phyloP scores from a whole-genome alignment of 2,113 vertebrate species.

The Crotalus helleri region DNA sequence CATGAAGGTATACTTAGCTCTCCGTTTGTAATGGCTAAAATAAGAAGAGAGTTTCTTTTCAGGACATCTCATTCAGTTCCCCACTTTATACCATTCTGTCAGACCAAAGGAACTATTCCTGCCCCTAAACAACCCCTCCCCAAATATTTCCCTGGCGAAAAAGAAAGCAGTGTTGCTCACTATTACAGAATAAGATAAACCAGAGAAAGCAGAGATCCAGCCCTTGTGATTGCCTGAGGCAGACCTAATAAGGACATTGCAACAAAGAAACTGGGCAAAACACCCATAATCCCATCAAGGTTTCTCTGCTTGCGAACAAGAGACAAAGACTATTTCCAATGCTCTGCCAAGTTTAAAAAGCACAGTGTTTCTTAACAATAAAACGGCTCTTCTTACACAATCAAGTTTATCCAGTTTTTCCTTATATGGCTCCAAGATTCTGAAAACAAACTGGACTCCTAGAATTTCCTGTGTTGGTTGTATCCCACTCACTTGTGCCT shows the following conservation, averaged over 20 bases:
- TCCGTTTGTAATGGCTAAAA: background rate
- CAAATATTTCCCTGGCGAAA: background rate
- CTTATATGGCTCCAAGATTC: background rate
- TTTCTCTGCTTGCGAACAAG: background rate
- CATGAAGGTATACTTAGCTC: background rate
- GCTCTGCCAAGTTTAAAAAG: background rate
- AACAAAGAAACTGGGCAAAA: background rate
- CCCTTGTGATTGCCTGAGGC: background rate
- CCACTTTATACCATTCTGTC: background rate
- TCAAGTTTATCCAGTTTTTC: background rate
- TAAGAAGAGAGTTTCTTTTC: background rate
- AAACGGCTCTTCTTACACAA: background rate
- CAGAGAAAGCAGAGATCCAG: background rate
- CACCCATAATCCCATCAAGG: background rate
- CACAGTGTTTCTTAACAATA: background rate
- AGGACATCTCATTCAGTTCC: background rate
- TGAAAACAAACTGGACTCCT: background rate
- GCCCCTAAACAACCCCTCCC: background rate
- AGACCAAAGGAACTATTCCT: background rate
- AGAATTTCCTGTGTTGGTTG: background rate
- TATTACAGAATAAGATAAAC: background rate
- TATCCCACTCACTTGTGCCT: background rate
- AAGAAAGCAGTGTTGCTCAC: background rate
- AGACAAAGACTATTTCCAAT: background rate
- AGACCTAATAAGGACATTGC: background rate